phyloP scores from a whole-genome alignment of 2,888 invertebrate genomes.

The Aphidoletes aphidimyza region DNA sequence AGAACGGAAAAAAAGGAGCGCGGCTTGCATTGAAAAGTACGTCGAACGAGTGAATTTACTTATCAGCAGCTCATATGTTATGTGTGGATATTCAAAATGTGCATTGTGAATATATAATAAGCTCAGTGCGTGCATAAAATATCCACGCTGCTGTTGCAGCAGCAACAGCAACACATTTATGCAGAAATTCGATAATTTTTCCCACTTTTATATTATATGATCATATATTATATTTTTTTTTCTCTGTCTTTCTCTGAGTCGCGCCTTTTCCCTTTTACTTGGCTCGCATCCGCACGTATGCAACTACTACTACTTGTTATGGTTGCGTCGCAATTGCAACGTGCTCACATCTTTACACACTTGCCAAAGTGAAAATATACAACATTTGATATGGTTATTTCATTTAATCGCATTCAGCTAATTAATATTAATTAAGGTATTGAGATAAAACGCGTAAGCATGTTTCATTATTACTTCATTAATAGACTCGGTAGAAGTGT shows the following conservation, averaged over 20 bases:
- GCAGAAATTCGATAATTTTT: constrained; percentile 50
- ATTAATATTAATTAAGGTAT: constrained; percentile 53
- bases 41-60: constrained; percentile 32
- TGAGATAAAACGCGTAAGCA: constrained; percentile 53
- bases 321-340: background rate
- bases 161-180: no score
- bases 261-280: background rate
- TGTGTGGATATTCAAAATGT: constrained; percentile 49
- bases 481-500: constrained; percentile 25
- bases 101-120: constrained; percentile 50
- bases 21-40: background rate
- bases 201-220: constrained; percentile 38
- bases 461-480: constrained; percentile 53
- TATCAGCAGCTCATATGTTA: constrained; percentile 35
- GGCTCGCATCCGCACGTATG: background rate
- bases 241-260: background rate
- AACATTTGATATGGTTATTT: constrained; percentile 53
- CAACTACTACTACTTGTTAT: background rate
- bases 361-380: constrained; percentile 14
- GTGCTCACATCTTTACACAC: constrained; percentile 5
- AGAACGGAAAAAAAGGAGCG: background rate
- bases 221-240: background rate
- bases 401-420: constrained; percentile 52
- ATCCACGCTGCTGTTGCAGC: constrained; percentile 24
- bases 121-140: constrained; percentile 51